Percentiles rank a stretch among this genome's conserved stretches.
Evolutionary conservation across 1,140 invertebrate genomes (phyloP).

Genomic region (Anoplophora glabripennis): DNA sequence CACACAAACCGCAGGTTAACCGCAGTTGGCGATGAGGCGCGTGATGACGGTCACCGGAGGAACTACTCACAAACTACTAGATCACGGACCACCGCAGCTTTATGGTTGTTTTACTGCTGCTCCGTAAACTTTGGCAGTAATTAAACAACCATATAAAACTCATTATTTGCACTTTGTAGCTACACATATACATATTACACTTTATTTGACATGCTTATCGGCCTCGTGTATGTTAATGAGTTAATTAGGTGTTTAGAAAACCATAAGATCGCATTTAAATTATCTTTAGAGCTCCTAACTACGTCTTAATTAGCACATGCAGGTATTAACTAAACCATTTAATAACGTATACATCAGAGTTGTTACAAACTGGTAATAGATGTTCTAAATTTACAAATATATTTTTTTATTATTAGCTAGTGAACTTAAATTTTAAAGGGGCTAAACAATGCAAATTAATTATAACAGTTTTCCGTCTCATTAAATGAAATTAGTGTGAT

Average conservation of each 20-base stretch:
- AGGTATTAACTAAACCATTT: too few relatives aligned
- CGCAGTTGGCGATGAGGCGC: neutral
- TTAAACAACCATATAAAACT: slow-evolving; percentile 3
- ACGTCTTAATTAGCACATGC: too few relatives aligned
- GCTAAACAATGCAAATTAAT: too few relatives aligned
- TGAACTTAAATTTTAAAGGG: too few relatives aligned
- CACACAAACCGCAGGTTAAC: slow-evolving; percentile 8
- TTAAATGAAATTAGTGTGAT: too few relatives aligned
- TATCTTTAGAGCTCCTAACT: neutral
- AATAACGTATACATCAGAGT: too few relatives aligned
- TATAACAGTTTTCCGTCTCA: too few relatives aligned
- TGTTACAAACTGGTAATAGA: too few relatives aligned
- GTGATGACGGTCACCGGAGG: neutral
- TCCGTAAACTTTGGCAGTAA: slow-evolving; percentile 4
- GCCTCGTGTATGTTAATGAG: neutral
- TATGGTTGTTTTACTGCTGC: slow-evolving; percentile 4
- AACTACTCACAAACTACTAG: neutral
- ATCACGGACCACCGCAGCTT: slow-evolving; percentile 9
- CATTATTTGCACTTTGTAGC: slow-evolving; percentile 3
- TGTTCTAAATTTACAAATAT: too few relatives aligned
- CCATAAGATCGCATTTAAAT: neutral
- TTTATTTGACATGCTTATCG: neutral
- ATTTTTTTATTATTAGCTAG: too few relatives aligned
- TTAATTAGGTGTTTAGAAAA: neutral
- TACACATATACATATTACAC: neutral